Evolutionary conservation across 2,113 vertebrate genomes (phyloP), one percentile per base, ranked within the genome.

Genomic region (Platysternon megacephalum): DNA sequence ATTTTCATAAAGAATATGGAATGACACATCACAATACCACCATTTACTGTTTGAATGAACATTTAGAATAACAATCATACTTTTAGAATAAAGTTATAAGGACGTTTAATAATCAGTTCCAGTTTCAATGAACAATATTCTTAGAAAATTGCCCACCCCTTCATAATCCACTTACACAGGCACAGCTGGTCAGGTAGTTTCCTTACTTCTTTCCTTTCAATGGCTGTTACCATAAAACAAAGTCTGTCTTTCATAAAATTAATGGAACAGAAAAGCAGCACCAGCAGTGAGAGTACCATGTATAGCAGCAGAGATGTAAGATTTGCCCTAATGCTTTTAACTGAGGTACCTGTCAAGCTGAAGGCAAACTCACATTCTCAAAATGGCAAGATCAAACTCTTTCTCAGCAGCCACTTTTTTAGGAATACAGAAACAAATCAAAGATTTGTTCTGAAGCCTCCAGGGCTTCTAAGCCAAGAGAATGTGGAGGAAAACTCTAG

Each of bases 231-330:
- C 79, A 26, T n/a, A 88, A 87, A 90, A 29, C 49, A 39, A 76
- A 91, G 28, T 2, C 1, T 88, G 1, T 65, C 68, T 39, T 94
- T 88, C 76, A 46, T 39, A 86, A 93, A 68, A 92, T 92, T 90
- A 87, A 88, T 82, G 21, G 56, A 95, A 44, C 35, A 83, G 12
- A 89, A 89, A 96, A 90, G 58, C 24, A 90, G 28, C 83, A 95
- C 7, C 29, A 92, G 89, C 39, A 95, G 7, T 10, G 76, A 61
- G 39, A 85, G 17, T 81, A 85, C 72, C 85, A 74, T 2, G 6
- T 9, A 80, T 6, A 88, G 28, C 6, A 56, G 79, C 53, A 92
- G 86, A 93, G 48, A 89, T 61, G 21, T 83, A 42, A 89, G 76
- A 65, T 55, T 83, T 90, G 51, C 5, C 14, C 35, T 16, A 4